Conservation (phyloP, 2,888 invertebrate genomes). For the Danaus chrysippus region DNA sequence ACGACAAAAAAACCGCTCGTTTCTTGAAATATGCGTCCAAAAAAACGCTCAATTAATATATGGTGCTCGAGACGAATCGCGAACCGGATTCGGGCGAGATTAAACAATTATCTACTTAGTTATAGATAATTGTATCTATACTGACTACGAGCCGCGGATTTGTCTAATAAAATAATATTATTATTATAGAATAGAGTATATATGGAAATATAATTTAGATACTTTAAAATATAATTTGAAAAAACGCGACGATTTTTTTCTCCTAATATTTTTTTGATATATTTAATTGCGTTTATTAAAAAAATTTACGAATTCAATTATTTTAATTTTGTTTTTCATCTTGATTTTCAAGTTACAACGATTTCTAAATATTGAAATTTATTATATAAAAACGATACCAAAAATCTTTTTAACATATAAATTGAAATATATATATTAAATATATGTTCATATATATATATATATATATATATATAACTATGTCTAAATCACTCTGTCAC, state of each 20-base stretch:
- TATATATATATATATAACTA: not conserved
- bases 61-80: conserved; percentile 35
- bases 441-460: not conserved
- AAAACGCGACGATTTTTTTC: too few relatives aligned
- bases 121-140: conserved; percentile 5
- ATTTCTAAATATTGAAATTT: too few relatives aligned
- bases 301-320: too few relatives aligned
- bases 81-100: conserved; percentile 24
- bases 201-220: not conserved
- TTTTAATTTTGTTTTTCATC: too few relatives aligned
- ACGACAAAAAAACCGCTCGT: not conserved
- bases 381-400: not conserved
- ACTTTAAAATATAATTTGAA: too few relatives aligned
- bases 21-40: conserved; percentile 15
- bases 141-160: not conserved
- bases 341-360: too few relatives aligned
- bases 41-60: conserved; percentile 36
- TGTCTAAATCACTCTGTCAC: conserved; percentile 27
- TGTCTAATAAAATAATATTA: not conserved
- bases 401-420: not conserved
- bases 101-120: conserved; percentile 7
- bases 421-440: not conserved
- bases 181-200: not conserved
- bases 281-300: too few relatives aligned
- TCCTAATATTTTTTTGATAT: too few relatives aligned